A percentile compares a stretch with the other conserved stretches of the same genome.
Evolutionary conservation across 2,888 invertebrate species (phyloP).

Genomic region (Amiota minor): DNA sequence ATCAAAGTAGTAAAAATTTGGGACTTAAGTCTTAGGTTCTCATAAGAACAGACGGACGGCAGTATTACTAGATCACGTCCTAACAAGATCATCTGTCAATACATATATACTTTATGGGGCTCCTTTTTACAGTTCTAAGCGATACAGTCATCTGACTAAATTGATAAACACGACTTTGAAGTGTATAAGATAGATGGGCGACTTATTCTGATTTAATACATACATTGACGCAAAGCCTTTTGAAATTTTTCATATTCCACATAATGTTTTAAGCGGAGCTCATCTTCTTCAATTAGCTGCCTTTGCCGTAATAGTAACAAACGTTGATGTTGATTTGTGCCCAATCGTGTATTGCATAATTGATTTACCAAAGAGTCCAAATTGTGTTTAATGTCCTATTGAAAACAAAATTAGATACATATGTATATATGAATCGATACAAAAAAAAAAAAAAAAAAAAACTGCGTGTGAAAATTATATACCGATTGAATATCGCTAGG

Average conservation of each 20-base stretch:
- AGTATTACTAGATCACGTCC: no score
- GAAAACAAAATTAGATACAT: background rate
- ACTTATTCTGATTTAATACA: slow-evolving; percentile 39
- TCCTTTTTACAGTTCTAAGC: no score
- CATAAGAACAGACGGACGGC: no score
- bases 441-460: background rate
- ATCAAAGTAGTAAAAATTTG: no score
- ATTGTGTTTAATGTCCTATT: slow-evolving; percentile 73
- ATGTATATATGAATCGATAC: background rate
- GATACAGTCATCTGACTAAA: no score
- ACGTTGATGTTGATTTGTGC: slow-evolving; percentile 71
- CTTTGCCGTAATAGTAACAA: slow-evolving; percentile 71
- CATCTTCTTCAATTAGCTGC: slow-evolving; percentile 73
- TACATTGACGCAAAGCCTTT: slow-evolving; percentile 69
- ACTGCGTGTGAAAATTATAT: slow-evolving; percentile 39
- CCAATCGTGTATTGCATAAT: slow-evolving; percentile 70
- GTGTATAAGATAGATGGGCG: background rate
- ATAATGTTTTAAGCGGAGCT: slow-evolving; percentile 71
- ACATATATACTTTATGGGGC: no score
- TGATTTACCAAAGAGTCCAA: slow-evolving; percentile 71
- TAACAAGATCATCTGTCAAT: no score
- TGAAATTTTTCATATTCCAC: slow-evolving; percentile 73
- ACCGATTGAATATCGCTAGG: slow-evolving; percentile 72
- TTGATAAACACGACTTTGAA: no score
- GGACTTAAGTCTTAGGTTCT: no score